These are phyloP conservation scores for Nephrotoma guestfalica DNA, from an alignment of 2,888 invertebrate species.

Conservation along the genomic window DNA sequence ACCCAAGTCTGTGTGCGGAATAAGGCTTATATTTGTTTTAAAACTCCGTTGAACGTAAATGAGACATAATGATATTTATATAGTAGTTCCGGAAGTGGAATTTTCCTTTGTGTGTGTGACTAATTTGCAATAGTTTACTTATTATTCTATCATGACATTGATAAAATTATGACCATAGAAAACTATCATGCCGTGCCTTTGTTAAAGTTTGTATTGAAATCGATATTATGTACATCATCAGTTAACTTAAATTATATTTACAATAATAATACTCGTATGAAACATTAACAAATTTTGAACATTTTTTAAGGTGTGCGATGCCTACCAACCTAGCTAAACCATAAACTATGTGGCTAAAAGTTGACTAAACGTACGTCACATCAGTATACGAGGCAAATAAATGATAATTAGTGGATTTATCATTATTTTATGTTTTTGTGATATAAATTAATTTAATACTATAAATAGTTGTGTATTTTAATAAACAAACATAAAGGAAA, in stretches of 20 bases:
- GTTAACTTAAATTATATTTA: background rate
- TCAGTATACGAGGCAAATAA: background rate
- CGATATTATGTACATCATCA: background rate
- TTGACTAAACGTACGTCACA: background rate
- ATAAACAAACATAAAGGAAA: background rate
- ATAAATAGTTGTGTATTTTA: background rate
- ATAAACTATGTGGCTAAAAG: background rate
- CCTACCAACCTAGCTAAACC: background rate
- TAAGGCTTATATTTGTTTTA: too few relatives aligned
- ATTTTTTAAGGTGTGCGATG: background rate
- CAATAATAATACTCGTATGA: background rate
- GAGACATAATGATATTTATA: background rate
- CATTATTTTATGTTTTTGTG: background rate
- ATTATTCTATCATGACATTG: background rate
- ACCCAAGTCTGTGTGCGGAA: too few relatives aligned
- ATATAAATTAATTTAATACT: background rate
- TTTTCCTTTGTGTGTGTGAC: background rate
- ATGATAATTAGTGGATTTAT: background rate
- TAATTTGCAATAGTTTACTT: background rate
- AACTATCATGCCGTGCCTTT: background rate
- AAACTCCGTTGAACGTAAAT: too few relatives aligned
- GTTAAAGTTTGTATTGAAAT: background rate
- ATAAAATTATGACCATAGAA: background rate
- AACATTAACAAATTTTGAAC: background rate
- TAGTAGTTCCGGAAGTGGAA: background rate